phyloP scores from a whole-genome alignment of 2,888 invertebrate species.

The Itoplectis maculator region DNA sequence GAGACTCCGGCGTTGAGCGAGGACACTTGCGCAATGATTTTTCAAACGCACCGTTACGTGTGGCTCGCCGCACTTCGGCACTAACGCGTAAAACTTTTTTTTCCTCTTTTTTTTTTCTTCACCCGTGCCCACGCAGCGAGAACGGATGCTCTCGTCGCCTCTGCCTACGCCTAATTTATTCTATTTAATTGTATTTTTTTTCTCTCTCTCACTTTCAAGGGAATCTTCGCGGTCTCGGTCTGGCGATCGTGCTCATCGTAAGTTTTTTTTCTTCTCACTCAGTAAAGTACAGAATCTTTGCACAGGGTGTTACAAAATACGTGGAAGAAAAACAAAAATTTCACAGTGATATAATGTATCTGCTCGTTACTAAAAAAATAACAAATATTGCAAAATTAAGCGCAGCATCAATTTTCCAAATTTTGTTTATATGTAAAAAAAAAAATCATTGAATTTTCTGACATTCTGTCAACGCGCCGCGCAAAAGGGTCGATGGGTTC shows the following conservation, averaged over 20 bases:
- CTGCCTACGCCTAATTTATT: conserved; percentile 35
- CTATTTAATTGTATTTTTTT: conserved; percentile 27
- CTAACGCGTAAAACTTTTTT: neutral
- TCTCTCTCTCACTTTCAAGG: conserved; percentile 55
- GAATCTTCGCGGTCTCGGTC: conserved; percentile 50
- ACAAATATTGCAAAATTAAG: neutral
- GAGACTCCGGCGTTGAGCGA: conserved; percentile 12
- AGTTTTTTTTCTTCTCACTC: conserved; percentile 50
- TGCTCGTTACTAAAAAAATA: neutral
- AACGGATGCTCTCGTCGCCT: conserved; percentile 14
- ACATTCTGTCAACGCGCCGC: neutral
- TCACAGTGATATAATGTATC: no score
- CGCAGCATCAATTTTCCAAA: neutral
- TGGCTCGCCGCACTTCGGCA: neutral
- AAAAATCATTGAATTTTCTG: neutral
- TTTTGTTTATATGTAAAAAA: neutral
- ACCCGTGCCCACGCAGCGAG: conserved; percentile 32
- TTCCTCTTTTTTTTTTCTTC: conserved; percentile 4
- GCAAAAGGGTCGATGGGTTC: conserved; percentile 7
- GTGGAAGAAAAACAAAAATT: neutral
- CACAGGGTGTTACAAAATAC: neutral
- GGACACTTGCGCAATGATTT: conserved; percentile 50
- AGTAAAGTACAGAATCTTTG: neutral
- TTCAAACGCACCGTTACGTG: conserved; percentile 23
- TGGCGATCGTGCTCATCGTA: conserved; percentile 64